Evolutionary conservation across 2,797 vertebrate species (phyloP), one percentile per base, ranked within the genome.

Genomic region (Kryptopterus vitreolus): DNA sequence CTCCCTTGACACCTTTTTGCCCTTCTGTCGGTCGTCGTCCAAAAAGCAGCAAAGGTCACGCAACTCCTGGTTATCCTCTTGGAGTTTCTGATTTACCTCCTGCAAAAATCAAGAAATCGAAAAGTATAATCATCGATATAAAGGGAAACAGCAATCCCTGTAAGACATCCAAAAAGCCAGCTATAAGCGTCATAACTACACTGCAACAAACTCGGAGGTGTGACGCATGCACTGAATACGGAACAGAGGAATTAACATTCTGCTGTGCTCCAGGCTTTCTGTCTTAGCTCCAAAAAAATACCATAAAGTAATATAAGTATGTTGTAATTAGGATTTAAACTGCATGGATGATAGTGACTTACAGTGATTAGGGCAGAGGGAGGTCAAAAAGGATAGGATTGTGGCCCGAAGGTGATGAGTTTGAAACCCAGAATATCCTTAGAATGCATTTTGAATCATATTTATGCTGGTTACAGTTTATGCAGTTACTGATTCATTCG

Each of bases 81-180:
- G 97, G 78, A 99, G 94, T 86, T 97, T 97, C 94, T 97, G 96
- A 91, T 99, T 99, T 88, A 98, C 95, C 65, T 99, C 97, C 96
- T 98, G 92, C 38, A 92, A 92, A 86, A 86, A 85, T n/a, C 88
- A 86, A 79, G 35, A 85, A 57, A 87, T 66, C 50, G 33, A 82
- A 72, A 55, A n/a, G 57, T 80, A 31, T 86, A 59, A 81, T 77
- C 50, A 78, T 63, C 38, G 63, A 62, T 55, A 73, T 78, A 59
- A 72, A 29, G 46, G n/a, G 70, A 69, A 79, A 71, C 72, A 24
- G 46, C 46, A 77, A 68, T 74, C 26, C 31, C 31, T 75, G 33
- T 76, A 52, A 57, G 22, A 74, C 77, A 12, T 53, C 55, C n/a
- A n/a, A n/a, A 78, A 65, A 46, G 55, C 69, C 50, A 78, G n/a